Conservation (phyloP, 35 echinoderm and acorn worm genomes). For the Apostichopus californicus region DNA sequence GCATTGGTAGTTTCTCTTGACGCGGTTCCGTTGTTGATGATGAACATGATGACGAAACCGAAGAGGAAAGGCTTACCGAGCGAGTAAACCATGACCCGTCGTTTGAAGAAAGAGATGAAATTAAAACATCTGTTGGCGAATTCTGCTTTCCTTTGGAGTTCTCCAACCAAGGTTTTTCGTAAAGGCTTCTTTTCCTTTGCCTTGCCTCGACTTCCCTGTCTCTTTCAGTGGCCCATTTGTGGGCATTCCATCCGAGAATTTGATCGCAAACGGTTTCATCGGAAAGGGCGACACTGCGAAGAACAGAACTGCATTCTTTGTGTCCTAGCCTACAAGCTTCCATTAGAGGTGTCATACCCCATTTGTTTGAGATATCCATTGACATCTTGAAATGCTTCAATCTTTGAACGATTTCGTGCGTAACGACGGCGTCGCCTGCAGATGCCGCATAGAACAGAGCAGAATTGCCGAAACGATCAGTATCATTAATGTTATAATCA, state of each 20-base stretch:
- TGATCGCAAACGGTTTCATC: conserved; percentile 52
- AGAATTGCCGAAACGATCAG: conserved; percentile 78
- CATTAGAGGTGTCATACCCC: conserved; percentile 85
- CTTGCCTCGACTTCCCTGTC: conserved; percentile 37
- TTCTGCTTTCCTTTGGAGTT: not conserved
- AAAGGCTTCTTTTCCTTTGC: conserved; percentile 41
- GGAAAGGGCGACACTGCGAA: conserved; percentile 59
- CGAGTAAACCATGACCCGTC: not conserved
- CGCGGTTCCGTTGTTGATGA: not conserved
- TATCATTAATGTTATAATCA: conserved; percentile 83
- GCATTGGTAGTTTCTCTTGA: conserved; percentile 31
- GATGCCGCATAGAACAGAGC: conserved; percentile 83
- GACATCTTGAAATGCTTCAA: conserved; percentile 68
- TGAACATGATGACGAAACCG: too few relatives aligned
- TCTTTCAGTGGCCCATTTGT: conserved; percentile 69
- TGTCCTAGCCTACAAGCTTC: conserved; percentile 84
- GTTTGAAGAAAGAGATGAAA: not conserved
- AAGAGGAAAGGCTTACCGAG: not conserved
- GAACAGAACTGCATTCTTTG: conserved; percentile 41
- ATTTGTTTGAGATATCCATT: conserved; percentile 69
- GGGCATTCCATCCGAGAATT: conserved; percentile 56
- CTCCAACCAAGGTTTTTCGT: conserved; percentile 78
- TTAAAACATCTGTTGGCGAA: not conserved
- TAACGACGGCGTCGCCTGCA: conserved; percentile 58
- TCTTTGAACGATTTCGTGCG: conserved; percentile 52